These are phyloP conservation scores for Gandaritis pyraliata DNA, from an alignment of 2,888 invertebrate genomes.

Conservation along the genomic window DNA sequence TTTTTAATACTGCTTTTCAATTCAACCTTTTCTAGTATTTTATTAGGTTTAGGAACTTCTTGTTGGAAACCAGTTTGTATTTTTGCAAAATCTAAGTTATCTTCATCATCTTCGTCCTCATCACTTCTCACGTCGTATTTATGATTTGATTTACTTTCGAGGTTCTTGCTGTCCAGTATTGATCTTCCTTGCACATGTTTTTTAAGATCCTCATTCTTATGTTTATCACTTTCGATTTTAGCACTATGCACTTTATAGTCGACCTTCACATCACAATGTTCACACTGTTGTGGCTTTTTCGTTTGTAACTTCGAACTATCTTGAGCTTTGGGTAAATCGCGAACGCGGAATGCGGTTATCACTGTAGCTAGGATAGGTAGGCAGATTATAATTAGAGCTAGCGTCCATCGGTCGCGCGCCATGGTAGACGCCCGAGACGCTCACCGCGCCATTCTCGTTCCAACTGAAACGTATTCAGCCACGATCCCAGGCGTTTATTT, in stretches of 20 bases:
- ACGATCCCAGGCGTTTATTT: constrained; percentile 67
- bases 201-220: constrained; percentile 62
- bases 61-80: constrained; percentile 49
- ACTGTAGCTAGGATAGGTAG: constrained; percentile 78
- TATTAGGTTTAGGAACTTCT: constrained; percentile 44
- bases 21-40: constrained; percentile 37
- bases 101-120: constrained; percentile 56
- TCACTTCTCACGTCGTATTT: constrained; percentile 57
- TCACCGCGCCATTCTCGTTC: constrained; percentile 78
- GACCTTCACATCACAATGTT: constrained; percentile 73
- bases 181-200: constrained; percentile 63
- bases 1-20: constrained; percentile 15
- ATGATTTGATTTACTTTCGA: constrained; percentile 50
- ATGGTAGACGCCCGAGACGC: constrained; percentile 71
- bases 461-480: constrained; percentile 66
- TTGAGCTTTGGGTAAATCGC: constrained; percentile 70
- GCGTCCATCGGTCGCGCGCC: constrained; percentile 77
- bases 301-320: constrained; percentile 54
- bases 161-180: constrained; percentile 54
- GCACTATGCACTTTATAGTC: constrained; percentile 64
- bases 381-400: constrained; percentile 79
- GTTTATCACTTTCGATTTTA: constrained; percentile 71
- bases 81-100: constrained; percentile 43
- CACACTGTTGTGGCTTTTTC: constrained; percentile 68
- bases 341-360: constrained; percentile 82